Evolutionary conservation across 2,888 invertebrate species (phyloP).

Genomic region (Machimus atricapillus): DNA sequence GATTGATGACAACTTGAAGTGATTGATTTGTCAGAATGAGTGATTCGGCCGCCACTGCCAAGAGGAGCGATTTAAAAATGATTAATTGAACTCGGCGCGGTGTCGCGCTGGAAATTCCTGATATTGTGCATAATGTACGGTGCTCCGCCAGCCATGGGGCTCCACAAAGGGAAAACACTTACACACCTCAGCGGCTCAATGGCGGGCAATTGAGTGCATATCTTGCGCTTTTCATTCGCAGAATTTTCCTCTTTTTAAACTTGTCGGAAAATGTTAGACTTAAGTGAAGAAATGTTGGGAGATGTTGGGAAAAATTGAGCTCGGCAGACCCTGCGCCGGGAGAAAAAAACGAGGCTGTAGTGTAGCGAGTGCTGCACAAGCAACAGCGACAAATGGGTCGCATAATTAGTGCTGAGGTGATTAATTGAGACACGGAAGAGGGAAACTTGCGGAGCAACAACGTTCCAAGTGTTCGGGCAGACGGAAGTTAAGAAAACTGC

Average conservation of each 20-base stretch:
- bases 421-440: slow-evolving; percentile 11
- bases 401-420: slow-evolving; percentile 15
- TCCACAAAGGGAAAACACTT: not conserved
- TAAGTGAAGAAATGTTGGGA: not conserved
- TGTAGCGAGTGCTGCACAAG: not conserved
- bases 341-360: not conserved
- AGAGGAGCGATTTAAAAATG: slow-evolving; percentile 20
- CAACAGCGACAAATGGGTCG: slow-evolving; percentile 18
- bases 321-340: not conserved
- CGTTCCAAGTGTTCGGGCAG: not conserved
- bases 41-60: not conserved
- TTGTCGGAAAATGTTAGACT: not conserved
- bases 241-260: not conserved
- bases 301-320: not conserved
- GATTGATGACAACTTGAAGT: slow-evolving; percentile 40
- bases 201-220: slow-evolving; percentile 5
- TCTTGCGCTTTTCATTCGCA: not conserved
- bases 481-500: not conserved
- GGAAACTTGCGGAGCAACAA: not conserved
- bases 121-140: not conserved
- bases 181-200: not conserved
- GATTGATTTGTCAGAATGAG: slow-evolving; percentile 41
- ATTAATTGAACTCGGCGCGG: slow-evolving; percentile 4
- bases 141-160: not conserved
- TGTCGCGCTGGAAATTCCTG: not conserved